Evolutionary conservation across 1,140 invertebrate species (phyloP).

Genomic region (Acromyrmex echinatior): DNA sequence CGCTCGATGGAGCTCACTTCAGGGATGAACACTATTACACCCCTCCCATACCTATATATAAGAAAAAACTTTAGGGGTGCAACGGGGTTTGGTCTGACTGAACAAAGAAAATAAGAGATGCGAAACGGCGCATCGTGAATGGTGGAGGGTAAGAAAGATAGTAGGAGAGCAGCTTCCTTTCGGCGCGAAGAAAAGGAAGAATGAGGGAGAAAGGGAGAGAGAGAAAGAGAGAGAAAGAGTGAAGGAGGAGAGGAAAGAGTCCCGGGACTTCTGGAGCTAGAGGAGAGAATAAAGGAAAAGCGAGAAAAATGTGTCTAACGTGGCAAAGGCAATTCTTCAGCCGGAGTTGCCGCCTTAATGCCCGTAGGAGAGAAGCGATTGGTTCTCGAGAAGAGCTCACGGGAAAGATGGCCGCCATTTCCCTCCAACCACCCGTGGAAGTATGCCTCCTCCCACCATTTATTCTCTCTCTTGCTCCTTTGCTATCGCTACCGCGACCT

Average conservation of each 20-base stretch:
- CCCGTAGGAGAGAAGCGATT: conserved; percentile 84
- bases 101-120: conserved; percentile 86
- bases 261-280: conserved; percentile 75
- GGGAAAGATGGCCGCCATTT: conserved; percentile 87
- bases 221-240: conserved; percentile 53
- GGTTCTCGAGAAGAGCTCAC: conserved; percentile 86
- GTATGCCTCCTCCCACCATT: conserved; percentile 76
- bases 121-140: conserved; percentile 78
- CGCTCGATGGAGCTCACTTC: conserved; percentile 85
- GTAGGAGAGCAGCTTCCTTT: conserved; percentile 70
- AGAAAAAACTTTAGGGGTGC: conserved; percentile 70
- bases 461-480: conserved; percentile 62
- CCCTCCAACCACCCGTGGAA: conserved; percentile 86
- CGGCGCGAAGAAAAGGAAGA: conserved; percentile 62
- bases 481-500: conserved; percentile 58
- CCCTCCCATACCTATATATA: conserved; percentile 72
- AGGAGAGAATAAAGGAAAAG: conserved; percentile 87
- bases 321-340: conserved; percentile 87
- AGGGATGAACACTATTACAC: conserved; percentile 83
- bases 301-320: conserved; percentile 88
- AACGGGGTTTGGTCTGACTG: conserved; percentile 75
- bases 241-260: conserved; percentile 75
- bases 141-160: conserved; percentile 69
- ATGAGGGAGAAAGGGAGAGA: conserved; percentile 59
- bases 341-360: conserved; percentile 87